Evolutionary conservation across 2,888 invertebrate species (phyloP).

Genomic region (Endomychus coccineus): DNA sequence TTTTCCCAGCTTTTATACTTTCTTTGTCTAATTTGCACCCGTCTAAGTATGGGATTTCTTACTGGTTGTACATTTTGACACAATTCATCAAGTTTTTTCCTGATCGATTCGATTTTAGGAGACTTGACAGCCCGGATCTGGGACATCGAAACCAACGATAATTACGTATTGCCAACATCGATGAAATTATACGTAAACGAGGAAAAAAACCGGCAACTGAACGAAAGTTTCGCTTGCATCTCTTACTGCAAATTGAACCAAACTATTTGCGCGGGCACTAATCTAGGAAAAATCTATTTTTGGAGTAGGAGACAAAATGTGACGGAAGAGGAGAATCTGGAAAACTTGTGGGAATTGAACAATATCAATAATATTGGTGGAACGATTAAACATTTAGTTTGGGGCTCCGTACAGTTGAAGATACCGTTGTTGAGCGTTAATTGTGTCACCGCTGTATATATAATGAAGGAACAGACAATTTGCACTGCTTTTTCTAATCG

Average conservation of each 20-base stretch:
- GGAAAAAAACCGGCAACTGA: constrained; percentile 33
- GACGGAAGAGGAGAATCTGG: constrained; percentile 50
- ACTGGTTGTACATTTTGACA: no score
- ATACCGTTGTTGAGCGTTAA: constrained; percentile 72
- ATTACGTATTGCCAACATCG: constrained; percentile 69
- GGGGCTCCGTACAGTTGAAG: constrained; percentile 68
- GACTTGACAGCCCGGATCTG: constrained; percentile 82
- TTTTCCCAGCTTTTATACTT: no score
- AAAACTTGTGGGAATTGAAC: constrained; percentile 74
- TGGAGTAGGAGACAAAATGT: constrained; percentile 55
- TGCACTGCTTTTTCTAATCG: constrained; percentile 71
- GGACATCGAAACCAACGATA: constrained; percentile 92
- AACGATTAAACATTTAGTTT: constrained; percentile 69
- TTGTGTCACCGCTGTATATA: constrained; percentile 76
- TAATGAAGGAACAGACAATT: constrained; percentile 80
- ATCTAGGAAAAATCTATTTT: constrained; percentile 79
- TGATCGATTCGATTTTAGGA: constrained; percentile 44
- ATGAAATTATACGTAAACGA: constrained; percentile 35
- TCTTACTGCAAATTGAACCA: constrained; percentile 64
- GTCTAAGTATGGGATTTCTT: no score
- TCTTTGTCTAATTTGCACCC: no score
- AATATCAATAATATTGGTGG: constrained; percentile 67
- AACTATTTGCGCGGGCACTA: constrained; percentile 82
- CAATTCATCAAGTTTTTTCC: no score
- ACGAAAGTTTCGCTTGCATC: constrained; percentile 63